These are phyloP conservation scores for Salvelinus sp. DNA, from an alignment of 2,113 vertebrate species.

Conservation along the genomic window DNA sequence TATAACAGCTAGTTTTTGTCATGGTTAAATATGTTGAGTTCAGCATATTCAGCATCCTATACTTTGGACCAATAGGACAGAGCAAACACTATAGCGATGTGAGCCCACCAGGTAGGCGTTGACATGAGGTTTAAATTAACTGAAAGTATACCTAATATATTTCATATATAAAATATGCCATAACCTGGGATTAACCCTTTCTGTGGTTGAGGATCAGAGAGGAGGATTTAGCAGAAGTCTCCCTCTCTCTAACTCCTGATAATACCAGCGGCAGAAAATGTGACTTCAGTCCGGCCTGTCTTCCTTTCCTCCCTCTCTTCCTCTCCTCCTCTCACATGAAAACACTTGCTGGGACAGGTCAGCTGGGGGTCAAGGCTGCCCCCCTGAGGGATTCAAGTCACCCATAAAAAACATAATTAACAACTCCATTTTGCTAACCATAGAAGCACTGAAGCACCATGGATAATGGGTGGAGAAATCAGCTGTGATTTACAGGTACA, in stretches of 20 bases:
- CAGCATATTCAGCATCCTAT: no score
- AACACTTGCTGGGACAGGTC: constrained; percentile 59
- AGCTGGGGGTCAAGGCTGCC: constrained; percentile 31
- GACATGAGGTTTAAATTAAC: constrained; percentile 4
- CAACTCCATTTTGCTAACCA: constrained; percentile 42
- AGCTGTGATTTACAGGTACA: constrained; percentile 37
- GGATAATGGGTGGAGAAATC: constrained; percentile 35
- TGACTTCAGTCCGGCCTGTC: constrained; percentile 13
- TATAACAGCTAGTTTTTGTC: no score
- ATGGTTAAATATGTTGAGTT: no score
- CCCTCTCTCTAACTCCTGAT: neutral
- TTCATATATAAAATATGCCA: constrained; percentile 13
- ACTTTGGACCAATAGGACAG: no score
- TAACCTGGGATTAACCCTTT: constrained; percentile 50
- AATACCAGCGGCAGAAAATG: constrained; percentile 22
- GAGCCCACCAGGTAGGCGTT: no score
- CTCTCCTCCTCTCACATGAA: constrained; percentile 17
- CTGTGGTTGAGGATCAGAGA: constrained; percentile 47
- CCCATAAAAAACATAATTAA: constrained; percentile 55
- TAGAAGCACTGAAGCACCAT: constrained; percentile 25
- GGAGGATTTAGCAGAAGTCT: constrained; percentile 33
- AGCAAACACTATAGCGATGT: no score
- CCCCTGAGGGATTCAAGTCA: constrained; percentile 53
- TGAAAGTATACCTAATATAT: constrained; percentile 37
- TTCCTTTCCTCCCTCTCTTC: neutral